phyloP scores from a whole-genome alignment of 2,888 invertebrate genomes.

The Temnothorax rugatulus region DNA sequence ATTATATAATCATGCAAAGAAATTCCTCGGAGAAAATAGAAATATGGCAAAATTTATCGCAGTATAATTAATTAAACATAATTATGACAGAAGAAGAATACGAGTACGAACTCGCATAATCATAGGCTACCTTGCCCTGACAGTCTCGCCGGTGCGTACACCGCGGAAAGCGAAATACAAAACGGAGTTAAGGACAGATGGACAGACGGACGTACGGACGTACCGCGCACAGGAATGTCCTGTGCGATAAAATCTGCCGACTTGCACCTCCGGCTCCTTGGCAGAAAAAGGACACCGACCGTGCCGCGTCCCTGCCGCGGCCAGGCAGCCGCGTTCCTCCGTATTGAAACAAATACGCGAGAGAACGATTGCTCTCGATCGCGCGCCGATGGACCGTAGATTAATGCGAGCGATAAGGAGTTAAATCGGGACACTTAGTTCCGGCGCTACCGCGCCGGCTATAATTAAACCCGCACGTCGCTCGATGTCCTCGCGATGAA shows the following conservation, averaged over 20 bases:
- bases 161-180: conserved; percentile 74
- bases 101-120: not conserved
- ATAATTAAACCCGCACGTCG: conserved; percentile 35
- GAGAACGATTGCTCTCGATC: conserved; percentile 37
- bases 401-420: conserved; percentile 39
- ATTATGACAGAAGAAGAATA: not conserved
- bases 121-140: conserved; percentile 11
- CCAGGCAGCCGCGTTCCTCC: conserved; percentile 40
- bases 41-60: not conserved
- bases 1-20: not conserved
- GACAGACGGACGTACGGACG: conserved; percentile 70
- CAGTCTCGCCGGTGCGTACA: conserved; percentile 30
- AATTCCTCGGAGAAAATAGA: not conserved
- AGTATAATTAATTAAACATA: conserved; percentile 7
- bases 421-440: conserved; percentile 44
- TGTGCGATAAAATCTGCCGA: conserved; percentile 83
- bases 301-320: not conserved
- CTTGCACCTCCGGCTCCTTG: conserved; percentile 79
- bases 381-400: conserved; percentile 40
- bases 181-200: conserved; percentile 69
- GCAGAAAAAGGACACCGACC: conserved; percentile 56
- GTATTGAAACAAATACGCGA: conserved; percentile 63
- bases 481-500: conserved; percentile 27
- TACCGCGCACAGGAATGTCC: conserved; percentile 80
- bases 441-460: conserved; percentile 30